A percentile compares a stretch with the other conserved stretches of the same genome.
Evolutionary conservation across 1,140 invertebrate species (phyloP).

Genomic region (Amphibalanus amphitrite): DNA sequence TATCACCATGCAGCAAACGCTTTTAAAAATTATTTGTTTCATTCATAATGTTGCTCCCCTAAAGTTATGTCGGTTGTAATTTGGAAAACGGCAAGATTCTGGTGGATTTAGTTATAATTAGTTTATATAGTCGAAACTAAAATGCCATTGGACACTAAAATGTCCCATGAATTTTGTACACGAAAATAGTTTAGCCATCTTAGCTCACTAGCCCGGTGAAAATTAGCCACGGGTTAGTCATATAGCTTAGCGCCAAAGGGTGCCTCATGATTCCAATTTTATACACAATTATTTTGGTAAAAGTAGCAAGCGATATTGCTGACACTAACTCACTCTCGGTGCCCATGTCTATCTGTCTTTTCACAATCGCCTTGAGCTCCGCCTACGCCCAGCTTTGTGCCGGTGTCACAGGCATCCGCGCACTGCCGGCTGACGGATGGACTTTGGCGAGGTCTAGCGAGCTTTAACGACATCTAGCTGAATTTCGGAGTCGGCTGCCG

Average conservation of each 20-base stretch:
- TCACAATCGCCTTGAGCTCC: background rate
- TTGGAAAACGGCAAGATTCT: background rate
- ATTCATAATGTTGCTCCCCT: background rate
- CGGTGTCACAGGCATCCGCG: background rate
- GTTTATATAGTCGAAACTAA: background rate
- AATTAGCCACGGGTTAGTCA: background rate
- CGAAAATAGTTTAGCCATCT: background rate
- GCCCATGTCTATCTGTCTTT: background rate
- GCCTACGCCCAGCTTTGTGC: background rate
- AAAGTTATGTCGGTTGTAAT: background rate
- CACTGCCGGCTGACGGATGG: background rate
- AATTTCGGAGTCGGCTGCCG: background rate
- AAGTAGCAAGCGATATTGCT: background rate
- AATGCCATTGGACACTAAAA: background rate
- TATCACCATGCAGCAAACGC: background rate
- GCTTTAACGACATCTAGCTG: background rate
- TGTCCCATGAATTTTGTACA: background rate
- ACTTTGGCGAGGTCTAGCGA: background rate
- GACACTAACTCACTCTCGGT: background rate
- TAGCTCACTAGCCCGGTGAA: background rate
- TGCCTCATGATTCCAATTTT: background rate
- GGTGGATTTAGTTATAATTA: background rate
- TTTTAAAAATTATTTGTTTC: too few relatives aligned
- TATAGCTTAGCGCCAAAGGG: background rate
- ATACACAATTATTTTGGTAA: background rate